Base-by-base conservation (phyloP, 2,888 invertebrate species). In the Netelia fuscicornis region DNA sequence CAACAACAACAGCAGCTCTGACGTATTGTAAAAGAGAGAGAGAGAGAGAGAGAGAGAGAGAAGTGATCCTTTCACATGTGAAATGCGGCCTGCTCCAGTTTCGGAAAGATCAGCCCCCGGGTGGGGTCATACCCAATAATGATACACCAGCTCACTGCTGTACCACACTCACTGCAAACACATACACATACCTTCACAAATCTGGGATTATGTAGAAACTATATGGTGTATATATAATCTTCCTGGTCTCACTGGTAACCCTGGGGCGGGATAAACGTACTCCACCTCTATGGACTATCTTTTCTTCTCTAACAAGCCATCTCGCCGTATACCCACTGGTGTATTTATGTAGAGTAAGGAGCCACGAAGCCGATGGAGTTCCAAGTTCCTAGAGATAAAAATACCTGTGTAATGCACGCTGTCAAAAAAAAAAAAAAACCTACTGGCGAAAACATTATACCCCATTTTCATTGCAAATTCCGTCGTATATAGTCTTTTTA, bases 11-110 rank as follows among this genome's bases (percentile, higher is more conserved):
- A 11, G 71, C 62, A 72, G 72, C 23, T 80, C 56, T 54, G 86
- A 62, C 30, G 30, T 62, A 20, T 2, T 30, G 25, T 62, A 30
- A 62, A 30, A 11, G 11, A 25, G 62, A 62, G 20, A 60, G 20
- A 64, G 56, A 44, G 71, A 72, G 56, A 62, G 64, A 58, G 48
- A 25, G 72, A 76, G 75, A 84, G 72, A 77, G 81, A 71, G 60
- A 68, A 70, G 86, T 90, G 79, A 89, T 91, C 92, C 92, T 92
- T 92, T 92, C 91, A 91, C 91, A 91, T 90, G 91, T 90, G 90
- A 91, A 91, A 90, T 89, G 90, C 86, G 88, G 68, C 76, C 86
- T 90, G 92, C 91, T 90, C 91, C 89, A 91, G 90, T 92, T 92
- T 92, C 89, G 89, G 89, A 91, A 91, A 91, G 91, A 91, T 91